These are phyloP conservation scores for Callipepla squamata DNA, from an alignment of 2,113 vertebrate species.

Conservation along the genomic window DNA sequence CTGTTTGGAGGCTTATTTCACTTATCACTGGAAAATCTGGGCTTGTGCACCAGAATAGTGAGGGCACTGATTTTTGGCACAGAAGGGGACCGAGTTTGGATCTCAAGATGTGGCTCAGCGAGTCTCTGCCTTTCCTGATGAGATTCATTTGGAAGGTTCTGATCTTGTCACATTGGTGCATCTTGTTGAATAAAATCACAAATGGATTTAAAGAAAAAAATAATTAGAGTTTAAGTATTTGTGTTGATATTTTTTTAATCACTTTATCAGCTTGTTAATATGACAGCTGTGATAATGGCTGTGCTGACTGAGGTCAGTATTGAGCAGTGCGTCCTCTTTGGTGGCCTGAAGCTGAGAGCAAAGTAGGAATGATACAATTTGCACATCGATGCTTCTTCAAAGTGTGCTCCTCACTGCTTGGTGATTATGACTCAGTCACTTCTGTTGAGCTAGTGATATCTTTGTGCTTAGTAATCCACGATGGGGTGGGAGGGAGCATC, in stretches of 20 bases:
- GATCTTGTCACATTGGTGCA: not conserved
- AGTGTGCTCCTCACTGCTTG: not conserved
- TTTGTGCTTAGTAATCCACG: not conserved
- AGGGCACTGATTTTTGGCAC: not conserved
- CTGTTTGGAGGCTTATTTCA: not conserved
- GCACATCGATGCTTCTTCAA: not conserved
- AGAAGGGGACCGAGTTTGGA: not conserved
- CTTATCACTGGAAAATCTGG: not conserved
- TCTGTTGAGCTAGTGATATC: not conserved
- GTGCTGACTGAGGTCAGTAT: not conserved
- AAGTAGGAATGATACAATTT: not conserved
- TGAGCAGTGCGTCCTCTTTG: not conserved
- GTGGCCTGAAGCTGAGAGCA: not conserved
- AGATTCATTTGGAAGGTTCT: not conserved
- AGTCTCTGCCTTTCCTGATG: not conserved
- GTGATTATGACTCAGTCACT: not conserved
- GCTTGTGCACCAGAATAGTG: not conserved
- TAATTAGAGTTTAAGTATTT: not conserved
- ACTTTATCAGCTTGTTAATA: not conserved
- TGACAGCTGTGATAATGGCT: not conserved
- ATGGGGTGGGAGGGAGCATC: not conserved
- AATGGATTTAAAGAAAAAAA: not conserved
- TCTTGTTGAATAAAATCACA: not conserved
- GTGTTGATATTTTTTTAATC: not conserved
- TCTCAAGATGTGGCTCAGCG: not conserved